Base-by-base conservation (phyloP, 2,888 invertebrate genomes). In the Conchocele bisecta region DNA sequence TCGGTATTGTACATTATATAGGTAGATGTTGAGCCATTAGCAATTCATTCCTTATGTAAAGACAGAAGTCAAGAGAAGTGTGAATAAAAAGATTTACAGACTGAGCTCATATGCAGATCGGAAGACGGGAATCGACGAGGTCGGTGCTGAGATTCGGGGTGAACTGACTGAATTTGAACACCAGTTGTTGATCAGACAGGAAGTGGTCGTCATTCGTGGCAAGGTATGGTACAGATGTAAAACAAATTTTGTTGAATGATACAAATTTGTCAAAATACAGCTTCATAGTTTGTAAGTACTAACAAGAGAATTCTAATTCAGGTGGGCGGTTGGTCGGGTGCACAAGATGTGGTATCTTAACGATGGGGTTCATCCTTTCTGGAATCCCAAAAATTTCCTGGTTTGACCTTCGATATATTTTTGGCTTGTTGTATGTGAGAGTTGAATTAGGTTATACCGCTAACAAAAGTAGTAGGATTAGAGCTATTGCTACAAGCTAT, bases 161-260 rank as follows among this genome's bases (percentile, higher is more conserved):
- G 69, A 73, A 33, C 41, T 73, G n/a, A 69, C 73, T 17, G 50
- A 42, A 26, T 68, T 74, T 29, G 77, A 77, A 35, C 42, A 48
- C 22, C 17, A 64, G 13, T 35, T 75, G 15, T 26, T 75, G 24
- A 31, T 26, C 3, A 42, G 39, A 15, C 77, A 75, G 42, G 74
- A 77, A 57, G 57, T 67, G 31, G 67, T 77, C 4, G 64, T 53
- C 37, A 71, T 75, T 24, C 51, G 71, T 50, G 77, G 77, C 15
- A 77, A 77, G 74, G 71, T 75, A 59, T 22, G 35, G 28, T 22
- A 42, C 2, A 20, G 17, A 9, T 39, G 28, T 31, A 28, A n/a
- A n/a, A 53, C 51, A 37, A 28, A 41, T 28, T 41, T 24, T 33
- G 53, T 33, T 33, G 26, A 39, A 61, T 35, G 24, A 33, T 17